A percentile compares a stretch with the other conserved stretches of the same genome.
Conservation (phyloP, 2,797 vertebrate genomes). For the Triplophysa yarkandensis region DNA sequence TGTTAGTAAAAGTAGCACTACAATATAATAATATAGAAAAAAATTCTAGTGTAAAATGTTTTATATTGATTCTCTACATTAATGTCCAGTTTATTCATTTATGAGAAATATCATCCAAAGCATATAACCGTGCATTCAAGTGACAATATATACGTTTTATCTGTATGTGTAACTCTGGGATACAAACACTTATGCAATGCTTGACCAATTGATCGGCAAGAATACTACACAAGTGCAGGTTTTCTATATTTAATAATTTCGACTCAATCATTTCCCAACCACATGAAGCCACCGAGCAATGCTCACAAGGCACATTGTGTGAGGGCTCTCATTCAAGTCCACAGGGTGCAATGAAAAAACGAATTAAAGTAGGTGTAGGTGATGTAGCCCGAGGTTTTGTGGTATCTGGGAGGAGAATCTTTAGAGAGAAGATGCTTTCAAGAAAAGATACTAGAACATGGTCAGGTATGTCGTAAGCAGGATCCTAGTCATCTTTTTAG, state of each 20-base stretch:
- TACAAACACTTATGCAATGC: not conserved
- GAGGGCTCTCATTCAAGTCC: conserved; percentile 1
- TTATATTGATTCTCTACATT: too few relatives aligned
- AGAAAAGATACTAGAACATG: too few relatives aligned
- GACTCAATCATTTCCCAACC: not conserved
- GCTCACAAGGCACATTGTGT: not conserved
- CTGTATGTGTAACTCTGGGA: not conserved
- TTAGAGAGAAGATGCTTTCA: not conserved
- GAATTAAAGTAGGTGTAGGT: not conserved
- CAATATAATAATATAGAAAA: not conserved
- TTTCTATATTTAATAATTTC: not conserved
- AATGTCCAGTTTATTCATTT: too few relatives aligned
- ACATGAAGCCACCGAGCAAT: conserved; percentile 6
- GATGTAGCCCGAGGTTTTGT: not conserved
- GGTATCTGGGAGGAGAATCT: too few relatives aligned
- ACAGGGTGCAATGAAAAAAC: not conserved
- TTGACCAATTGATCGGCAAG: not conserved
- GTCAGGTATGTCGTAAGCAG: too few relatives aligned
- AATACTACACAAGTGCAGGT: not conserved
- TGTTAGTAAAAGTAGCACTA: not conserved
- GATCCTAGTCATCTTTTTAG: too few relatives aligned
- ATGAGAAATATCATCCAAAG: too few relatives aligned
- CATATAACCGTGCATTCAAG: not conserved
- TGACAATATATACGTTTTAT: too few relatives aligned
- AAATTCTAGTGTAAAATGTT: not conserved